Evolutionary conservation across 2,113 vertebrate species (phyloP), one percentile per base, ranked within the genome.

Genomic region (Oophaga pumilio): DNA sequence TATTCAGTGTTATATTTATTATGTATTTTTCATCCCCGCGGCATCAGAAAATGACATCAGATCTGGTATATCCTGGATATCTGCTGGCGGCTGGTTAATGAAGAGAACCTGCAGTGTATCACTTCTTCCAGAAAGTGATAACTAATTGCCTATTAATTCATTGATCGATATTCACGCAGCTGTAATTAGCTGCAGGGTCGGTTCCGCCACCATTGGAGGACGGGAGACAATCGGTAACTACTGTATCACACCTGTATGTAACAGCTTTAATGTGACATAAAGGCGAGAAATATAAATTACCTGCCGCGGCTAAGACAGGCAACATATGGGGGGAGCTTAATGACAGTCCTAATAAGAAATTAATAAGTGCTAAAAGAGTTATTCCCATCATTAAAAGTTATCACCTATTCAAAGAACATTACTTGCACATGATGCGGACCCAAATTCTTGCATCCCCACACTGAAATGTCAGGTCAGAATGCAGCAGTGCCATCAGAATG

Each of bases 91-190:
- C 12, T 33, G 1, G 59, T 22, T 64, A 82, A 66, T 66, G 60
- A 64, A 33, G 13, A 64, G 60, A 62, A 26, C 20, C 33, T 64
- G 80, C 59, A 66, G 80, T 49, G 79, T 49, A 62, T 33, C 15
- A 14, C 79, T 81, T 14, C 33, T 66, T 50, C 22, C 60, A 50
- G 80, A 82, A 64, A 50, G 81, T 56, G 64, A 69, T 83, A 24
- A 69, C 62, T 69, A 68, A 83, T 69, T 52, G 62, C 52, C 62
- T 53, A 83, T 83, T 68, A 83, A 83, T 68, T 66, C 81, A 68
- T 13, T 22, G 81, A 82, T 82, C 60, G 18, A 83, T 83, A 52
- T 52, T 43, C 14, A 68, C 22, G 24, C 64, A 7, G 8, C 22
- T 8, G 14, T 17, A 69, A 69, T 68, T 53, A 69, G 81, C 78